Conservation (phyloP, 2,113 vertebrate genomes). For the Propithecus coquereli region DNA sequence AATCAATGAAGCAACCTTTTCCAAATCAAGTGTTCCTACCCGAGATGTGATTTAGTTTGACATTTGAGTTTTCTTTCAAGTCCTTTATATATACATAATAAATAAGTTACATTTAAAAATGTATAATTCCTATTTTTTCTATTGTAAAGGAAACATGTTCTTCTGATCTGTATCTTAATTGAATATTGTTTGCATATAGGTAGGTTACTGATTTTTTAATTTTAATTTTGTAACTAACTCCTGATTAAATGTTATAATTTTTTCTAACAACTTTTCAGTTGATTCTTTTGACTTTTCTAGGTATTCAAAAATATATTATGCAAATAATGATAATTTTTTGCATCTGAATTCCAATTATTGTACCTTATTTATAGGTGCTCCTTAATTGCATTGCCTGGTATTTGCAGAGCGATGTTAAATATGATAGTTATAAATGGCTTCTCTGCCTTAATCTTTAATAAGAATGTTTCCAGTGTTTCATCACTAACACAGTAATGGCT, state of each 20-base stretch:
- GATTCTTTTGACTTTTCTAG: not conserved
- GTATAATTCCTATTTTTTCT: constrained; percentile 4
- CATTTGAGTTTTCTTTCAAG: not conserved
- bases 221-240: not conserved
- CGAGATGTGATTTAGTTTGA: not conserved
- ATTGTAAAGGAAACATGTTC: not conserved
- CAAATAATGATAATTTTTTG: not conserved
- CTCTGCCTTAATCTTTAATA: not conserved
- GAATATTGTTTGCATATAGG: not conserved
- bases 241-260: not conserved
- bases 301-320: not conserved
- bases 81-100: not conserved
- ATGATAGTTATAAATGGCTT: not conserved
- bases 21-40: not conserved
- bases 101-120: not conserved
- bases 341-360: not conserved
- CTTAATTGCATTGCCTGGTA: not conserved
- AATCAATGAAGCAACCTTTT: not conserved
- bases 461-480: not conserved
- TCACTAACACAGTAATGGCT: not conserved
- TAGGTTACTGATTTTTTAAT: not conserved
- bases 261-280: not conserved
- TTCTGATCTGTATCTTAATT: not conserved
- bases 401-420: constrained; percentile 15
- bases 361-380: not conserved